Base-by-base conservation (phyloP, 2,888 invertebrate genomes). In the Temnothorax rugatulus region DNA sequence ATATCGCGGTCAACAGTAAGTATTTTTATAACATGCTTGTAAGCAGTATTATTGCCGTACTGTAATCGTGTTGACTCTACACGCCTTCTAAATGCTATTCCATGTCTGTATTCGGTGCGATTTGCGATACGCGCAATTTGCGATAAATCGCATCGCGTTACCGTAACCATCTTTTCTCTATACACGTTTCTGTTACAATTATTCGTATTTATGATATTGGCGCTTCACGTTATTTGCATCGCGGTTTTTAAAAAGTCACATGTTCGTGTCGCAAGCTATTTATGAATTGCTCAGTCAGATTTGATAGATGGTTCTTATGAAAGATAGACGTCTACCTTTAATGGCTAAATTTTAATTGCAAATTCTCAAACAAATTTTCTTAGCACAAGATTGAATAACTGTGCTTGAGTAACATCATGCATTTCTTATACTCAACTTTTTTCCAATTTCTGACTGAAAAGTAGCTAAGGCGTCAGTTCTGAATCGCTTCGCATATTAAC, bases 61-160 rank as follows among this genome's bases (percentile, higher is more conserved):
- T 4, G 25, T 64, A 41, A 66, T n/a, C 25, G 44, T 44, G 61
- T 11, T 9, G 63, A 76, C 47, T 66, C n/a, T 18, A 57, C 54
- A 64, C 54, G 64, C 61, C 18, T 82, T 66, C 29, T 82, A 74
- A 76, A 61, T 64, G 68, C 75, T 61, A 82, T 86, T 76, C 71
- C 79, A 63, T 63, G 71, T 73, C 71, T n/a, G 61, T 9, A n/a
- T 71, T 84, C 84, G 73, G 66, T 86, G 85, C 18, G 47, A 47
- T 68, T 47, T 68, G 15, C 18, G 83, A 82, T 85, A 86, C 86
- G 63, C 59, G 71, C 79, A 86, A 89, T 89, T 89, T 89, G 38
- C 57, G 76, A 50, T 84, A 84, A 86, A 66, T 86, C 52, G 50
- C 71, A 52, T 52, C 38, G 61, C 52, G n/a, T 52, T 34, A 64